These are phyloP conservation scores for Alauda arvensis DNA, from an alignment of 2,797 vertebrate species.

Conservation along the genomic window DNA sequence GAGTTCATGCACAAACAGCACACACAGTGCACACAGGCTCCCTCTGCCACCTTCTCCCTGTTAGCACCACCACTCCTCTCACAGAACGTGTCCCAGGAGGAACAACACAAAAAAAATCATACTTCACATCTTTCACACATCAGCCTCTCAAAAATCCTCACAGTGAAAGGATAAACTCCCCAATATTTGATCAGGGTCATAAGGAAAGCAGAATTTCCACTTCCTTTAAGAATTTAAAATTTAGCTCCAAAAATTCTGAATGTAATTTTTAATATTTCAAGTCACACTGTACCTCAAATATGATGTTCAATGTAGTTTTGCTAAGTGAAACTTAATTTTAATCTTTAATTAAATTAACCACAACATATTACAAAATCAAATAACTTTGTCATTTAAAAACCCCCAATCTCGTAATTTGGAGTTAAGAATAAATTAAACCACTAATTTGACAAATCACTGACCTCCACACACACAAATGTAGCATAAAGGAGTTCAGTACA, in stretches of 20 bases:
- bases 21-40: not conserved
- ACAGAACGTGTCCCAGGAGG: not conserved
- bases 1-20: not conserved
- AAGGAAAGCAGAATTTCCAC: not conserved
- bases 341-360: not conserved
- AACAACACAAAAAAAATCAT: not conserved
- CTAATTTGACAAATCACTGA: not conserved
- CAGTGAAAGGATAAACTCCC: not conserved
- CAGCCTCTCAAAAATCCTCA: not conserved
- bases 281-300: not conserved
- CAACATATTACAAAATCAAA: not conserved
- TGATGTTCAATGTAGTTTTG: not conserved
- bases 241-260: not conserved
- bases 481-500: not conserved
- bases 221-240: not conserved
- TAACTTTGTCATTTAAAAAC: not conserved
- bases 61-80: not conserved
- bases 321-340: not conserved
- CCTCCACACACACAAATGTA: not conserved
- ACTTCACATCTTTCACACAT: not conserved
- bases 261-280: not conserved
- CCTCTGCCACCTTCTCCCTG: not conserved
- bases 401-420: not conserved
- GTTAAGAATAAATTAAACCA: not conserved
- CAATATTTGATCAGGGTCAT: not conserved